phyloP scores from a whole-genome alignment of 2,888 invertebrate species.

The Morpho achilles region DNA sequence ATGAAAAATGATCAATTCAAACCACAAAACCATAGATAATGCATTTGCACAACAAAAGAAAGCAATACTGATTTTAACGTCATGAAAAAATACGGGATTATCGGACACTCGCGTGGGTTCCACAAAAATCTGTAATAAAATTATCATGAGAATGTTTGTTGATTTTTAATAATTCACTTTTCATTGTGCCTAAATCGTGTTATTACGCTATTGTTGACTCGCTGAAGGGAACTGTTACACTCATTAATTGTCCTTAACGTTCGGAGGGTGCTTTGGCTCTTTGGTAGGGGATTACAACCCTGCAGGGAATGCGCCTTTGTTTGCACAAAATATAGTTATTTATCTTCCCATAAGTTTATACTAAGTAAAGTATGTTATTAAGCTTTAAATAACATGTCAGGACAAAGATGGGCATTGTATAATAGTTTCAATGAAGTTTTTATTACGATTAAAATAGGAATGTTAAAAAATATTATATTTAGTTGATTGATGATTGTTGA shows the following conservation, averaged over 20 bases:
- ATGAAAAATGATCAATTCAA: not conserved
- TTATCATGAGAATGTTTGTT: slow-evolving; percentile 45
- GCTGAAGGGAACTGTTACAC: slow-evolving; percentile 65
- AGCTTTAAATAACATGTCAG: slow-evolving; percentile 37
- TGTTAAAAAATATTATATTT: too few species aligned
- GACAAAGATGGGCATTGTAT: slow-evolving; percentile 26
- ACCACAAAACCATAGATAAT: not conserved
- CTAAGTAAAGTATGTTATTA: slow-evolving; percentile 34
- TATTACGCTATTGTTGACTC: slow-evolving; percentile 65
- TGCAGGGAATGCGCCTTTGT: slow-evolving; percentile 59
- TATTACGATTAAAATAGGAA: too few species aligned
- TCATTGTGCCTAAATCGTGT: slow-evolving; percentile 59
- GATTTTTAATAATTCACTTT: slow-evolving; percentile 57
- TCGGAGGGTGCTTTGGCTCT: slow-evolving; percentile 51
- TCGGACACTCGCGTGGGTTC: slow-evolving; percentile 16
- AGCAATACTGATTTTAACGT: slow-evolving; percentile 12
- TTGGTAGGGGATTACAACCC: slow-evolving; percentile 50
- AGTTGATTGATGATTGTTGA: too few species aligned
- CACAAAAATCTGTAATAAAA: slow-evolving; percentile 31
- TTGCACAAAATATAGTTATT: slow-evolving; percentile 66
- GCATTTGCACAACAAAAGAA: not conserved
- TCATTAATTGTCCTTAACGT: slow-evolving; percentile 72
- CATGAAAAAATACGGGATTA: slow-evolving; percentile 21
- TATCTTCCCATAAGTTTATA: slow-evolving; percentile 52
- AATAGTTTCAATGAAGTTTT: slow-evolving; percentile 6